A percentile compares a stretch with the other conserved stretches of the same genome.
phyloP scores from a whole-genome alignment of 2,797 vertebrate genomes.

The Helicolenus hilgendorfi region DNA sequence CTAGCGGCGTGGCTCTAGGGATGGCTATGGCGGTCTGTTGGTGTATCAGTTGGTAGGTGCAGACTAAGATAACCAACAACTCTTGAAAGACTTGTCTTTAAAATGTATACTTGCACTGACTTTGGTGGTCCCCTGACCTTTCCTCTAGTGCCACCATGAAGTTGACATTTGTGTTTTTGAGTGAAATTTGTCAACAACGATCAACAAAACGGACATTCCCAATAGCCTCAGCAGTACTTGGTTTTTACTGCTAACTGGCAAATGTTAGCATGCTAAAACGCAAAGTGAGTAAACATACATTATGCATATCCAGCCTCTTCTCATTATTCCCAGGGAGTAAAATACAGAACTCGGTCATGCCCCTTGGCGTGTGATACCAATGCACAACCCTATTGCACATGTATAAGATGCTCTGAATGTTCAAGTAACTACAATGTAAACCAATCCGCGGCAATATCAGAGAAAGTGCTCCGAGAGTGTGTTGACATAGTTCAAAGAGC shows the following conservation, averaged over 20 bases:
- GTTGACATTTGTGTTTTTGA: background rate
- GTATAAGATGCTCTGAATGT: too few species aligned
- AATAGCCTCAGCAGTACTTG: background rate
- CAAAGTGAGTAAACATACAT: too few species aligned
- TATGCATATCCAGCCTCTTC: too few species aligned
- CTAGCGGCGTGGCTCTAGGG: background rate
- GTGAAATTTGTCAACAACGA: background rate
- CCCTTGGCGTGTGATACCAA: too few species aligned
- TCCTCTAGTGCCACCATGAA: background rate
- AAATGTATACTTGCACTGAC: background rate
- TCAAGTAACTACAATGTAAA: too few species aligned
- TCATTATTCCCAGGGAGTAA: too few species aligned
- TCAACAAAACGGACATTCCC: background rate
- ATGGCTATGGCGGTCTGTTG: background rate
- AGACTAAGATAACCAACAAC: background rate
- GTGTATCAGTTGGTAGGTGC: background rate
- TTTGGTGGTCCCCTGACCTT: background rate
- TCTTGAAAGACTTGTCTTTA: background rate
- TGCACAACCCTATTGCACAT: too few species aligned
- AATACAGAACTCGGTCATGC: too few species aligned
- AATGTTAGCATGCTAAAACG: background rate
- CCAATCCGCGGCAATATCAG: too few species aligned
- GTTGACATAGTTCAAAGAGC: too few species aligned
- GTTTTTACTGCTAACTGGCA: background rate
- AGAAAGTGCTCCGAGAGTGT: too few species aligned